Evolutionary conservation across 2,797 vertebrate genomes (phyloP).

Genomic region (Xyrichtys novacula): DNA sequence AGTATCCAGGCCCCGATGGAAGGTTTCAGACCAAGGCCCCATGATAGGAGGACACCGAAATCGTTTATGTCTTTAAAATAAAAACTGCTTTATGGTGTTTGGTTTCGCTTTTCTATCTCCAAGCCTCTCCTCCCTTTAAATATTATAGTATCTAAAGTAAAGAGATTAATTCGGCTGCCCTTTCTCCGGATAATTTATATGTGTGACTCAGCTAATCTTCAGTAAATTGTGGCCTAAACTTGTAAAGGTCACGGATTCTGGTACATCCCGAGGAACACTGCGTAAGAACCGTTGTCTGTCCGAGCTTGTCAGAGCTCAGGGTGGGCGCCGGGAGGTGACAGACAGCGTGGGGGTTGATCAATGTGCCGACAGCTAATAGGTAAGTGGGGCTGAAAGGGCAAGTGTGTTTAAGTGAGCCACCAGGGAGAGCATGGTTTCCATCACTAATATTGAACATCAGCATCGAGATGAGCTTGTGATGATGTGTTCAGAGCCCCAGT

Average conservation of each 20-base stretch:
- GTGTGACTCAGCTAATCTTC: slow-evolving; percentile 72
- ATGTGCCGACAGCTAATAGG: slow-evolving; percentile 85
- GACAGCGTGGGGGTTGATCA: slow-evolving; percentile 85
- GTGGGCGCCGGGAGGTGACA: slow-evolving; percentile 78
- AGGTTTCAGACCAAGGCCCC: slow-evolving; percentile 42
- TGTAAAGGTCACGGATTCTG: slow-evolving; percentile 77
- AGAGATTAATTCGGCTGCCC: slow-evolving; percentile 78
- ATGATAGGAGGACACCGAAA: slow-evolving; percentile 13
- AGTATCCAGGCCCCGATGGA: slow-evolving; percentile 29
- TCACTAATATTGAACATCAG: slow-evolving; percentile 55
- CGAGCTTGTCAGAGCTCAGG: slow-evolving; percentile 75
- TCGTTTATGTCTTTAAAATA: neutral
- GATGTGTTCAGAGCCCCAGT: slow-evolving; percentile 30
- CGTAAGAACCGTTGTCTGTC: slow-evolving; percentile 72
- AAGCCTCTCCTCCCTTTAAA: slow-evolving; percentile 40
- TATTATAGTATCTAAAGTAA: slow-evolving; percentile 60
- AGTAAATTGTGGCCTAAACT: slow-evolving; percentile 76
- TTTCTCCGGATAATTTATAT: slow-evolving; percentile 80
- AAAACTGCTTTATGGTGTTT: neutral
- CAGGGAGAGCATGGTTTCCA: slow-evolving; percentile 55
- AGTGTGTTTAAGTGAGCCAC: slow-evolving; percentile 70
- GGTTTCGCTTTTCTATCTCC: slow-evolving; percentile 51
- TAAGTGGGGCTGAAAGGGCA: slow-evolving; percentile 87
- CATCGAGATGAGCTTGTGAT: slow-evolving; percentile 39
- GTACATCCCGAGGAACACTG: slow-evolving; percentile 55